Percentiles rank a stretch among this genome's conserved stretches.
Evolutionary conservation across 2,888 invertebrate genomes (phyloP).

Genomic region (Pterobdella sp.): DNA sequence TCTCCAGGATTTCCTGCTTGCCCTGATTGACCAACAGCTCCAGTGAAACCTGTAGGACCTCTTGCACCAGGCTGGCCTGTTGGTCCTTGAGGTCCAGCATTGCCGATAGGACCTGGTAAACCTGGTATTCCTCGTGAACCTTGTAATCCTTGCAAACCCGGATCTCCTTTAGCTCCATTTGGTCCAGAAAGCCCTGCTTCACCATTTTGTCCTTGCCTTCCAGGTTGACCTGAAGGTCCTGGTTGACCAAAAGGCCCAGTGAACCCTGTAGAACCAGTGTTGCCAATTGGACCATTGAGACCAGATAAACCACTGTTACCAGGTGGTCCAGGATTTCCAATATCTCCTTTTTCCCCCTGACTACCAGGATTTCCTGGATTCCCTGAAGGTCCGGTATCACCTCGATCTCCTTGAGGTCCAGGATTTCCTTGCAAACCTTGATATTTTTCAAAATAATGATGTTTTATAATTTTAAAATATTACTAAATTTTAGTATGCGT

Average conservation of each 20-base stretch:
- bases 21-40: slow-evolving; percentile 25
- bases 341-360: slow-evolving; percentile 27
- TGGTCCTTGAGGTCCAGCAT: slow-evolving; percentile 19
- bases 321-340: slow-evolving; percentile 23
- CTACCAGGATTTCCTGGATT: slow-evolving; percentile 26
- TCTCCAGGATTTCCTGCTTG: slow-evolving; percentile 24
- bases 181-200: slow-evolving; percentile 26
- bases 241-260: slow-evolving; percentile 10
- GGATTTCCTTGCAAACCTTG: slow-evolving; percentile 14
- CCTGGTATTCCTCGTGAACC: slow-evolving; percentile 22
- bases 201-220: slow-evolving; percentile 29
- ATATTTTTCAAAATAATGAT: background rate
- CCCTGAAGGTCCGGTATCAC: slow-evolving; percentile 26
- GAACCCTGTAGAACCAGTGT: background rate
- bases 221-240: slow-evolving; percentile 29
- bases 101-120: slow-evolving; percentile 20
- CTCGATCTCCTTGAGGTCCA: slow-evolving; percentile 23
- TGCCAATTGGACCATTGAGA: slow-evolving; percentile 7
- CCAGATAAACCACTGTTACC: slow-evolving; percentile 28
- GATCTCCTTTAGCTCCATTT: slow-evolving; percentile 31
- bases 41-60: slow-evolving; percentile 26
- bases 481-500: background rate
- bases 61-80: slow-evolving; percentile 27
- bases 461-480: background rate
- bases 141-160: slow-evolving; percentile 28